Percentiles rank a stretch among this genome's conserved stretches.
These are phyloP conservation scores for Cybosia mesomella DNA, from an alignment of 2,888 invertebrate species.

Conservation along the genomic window DNA sequence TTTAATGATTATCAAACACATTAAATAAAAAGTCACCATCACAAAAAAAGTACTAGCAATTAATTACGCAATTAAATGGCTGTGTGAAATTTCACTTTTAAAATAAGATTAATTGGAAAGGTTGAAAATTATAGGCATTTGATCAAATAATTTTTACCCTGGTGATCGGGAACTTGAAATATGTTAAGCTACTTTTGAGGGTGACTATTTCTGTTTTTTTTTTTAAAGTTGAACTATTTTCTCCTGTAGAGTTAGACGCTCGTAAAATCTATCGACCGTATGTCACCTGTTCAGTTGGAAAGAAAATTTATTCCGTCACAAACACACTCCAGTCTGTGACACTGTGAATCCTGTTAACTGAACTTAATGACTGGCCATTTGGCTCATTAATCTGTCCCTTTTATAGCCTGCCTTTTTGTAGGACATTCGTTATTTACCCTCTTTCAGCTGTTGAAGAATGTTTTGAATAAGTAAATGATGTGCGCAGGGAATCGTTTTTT, in stretches of 20 bases:
- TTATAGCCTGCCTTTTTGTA: slow-evolving; percentile 61
- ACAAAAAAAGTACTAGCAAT: too few species aligned
- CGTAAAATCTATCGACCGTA: slow-evolving; percentile 23
- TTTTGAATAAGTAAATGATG: slow-evolving; percentile 55
- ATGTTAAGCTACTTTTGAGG: neutral
- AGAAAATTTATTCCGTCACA: slow-evolving; percentile 70
- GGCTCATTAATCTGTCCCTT: slow-evolving; percentile 69
- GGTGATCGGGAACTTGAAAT: neutral
- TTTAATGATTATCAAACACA: too few species aligned
- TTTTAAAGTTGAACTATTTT: neutral
- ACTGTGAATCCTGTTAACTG: slow-evolving; percentile 68
- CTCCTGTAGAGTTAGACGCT: neutral
- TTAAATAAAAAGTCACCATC: too few species aligned
- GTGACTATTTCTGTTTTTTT: neutral
- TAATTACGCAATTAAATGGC: too few species aligned
- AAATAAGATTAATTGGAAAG: neutral
- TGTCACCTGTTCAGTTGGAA: slow-evolving; percentile 51
- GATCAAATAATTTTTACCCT: neutral
- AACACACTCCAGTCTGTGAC: slow-evolving; percentile 60
- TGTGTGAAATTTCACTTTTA: too few species aligned
- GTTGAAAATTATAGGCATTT: too few species aligned
- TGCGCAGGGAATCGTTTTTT: slow-evolving; percentile 32
- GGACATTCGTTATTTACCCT: slow-evolving; percentile 63
- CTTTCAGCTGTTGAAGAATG: slow-evolving; percentile 48
- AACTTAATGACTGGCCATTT: slow-evolving; percentile 70